phyloP scores from a whole-genome alignment of 64 coral and sea anemone species.

The Pocillopora verrucosa region DNA sequence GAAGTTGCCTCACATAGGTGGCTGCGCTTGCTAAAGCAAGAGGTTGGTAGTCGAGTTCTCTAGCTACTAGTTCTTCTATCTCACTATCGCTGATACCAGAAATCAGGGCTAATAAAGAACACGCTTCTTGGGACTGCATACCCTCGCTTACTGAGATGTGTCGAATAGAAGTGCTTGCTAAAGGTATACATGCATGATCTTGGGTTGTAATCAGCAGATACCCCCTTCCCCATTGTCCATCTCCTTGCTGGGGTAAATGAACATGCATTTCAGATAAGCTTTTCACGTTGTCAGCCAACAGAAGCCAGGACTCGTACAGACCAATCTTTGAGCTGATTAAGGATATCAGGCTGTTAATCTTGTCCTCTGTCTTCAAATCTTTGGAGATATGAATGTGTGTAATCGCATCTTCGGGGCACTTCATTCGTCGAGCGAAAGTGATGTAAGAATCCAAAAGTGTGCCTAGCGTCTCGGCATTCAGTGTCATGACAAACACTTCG shows the following conservation, averaged over 20 bases:
- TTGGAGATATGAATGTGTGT: constrained; percentile 10
- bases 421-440: too few relatives aligned
- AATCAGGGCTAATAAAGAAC: constrained; percentile 9
- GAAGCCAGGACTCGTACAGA: constrained; percentile 39
- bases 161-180: neutral
- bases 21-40: constrained; percentile 43
- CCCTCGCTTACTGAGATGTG: constrained; percentile 27
- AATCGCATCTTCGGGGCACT: neutral
- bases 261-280: neutral
- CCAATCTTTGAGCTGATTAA: constrained; percentile 5
- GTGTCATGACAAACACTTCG: too few relatives aligned
- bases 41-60: constrained; percentile 39
- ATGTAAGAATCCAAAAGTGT: too few relatives aligned
- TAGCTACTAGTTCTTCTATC: neutral
- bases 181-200: constrained; percentile 29
- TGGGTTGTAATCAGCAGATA: constrained; percentile 63
- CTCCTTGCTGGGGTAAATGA: constrained; percentile 26
- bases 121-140: constrained; percentile 23
- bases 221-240: constrained; percentile 38
- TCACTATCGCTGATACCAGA: constrained; percentile 1
- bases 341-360: constrained; percentile 6
- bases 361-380: constrained; percentile 27
- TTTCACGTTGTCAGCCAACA: constrained; percentile 54
- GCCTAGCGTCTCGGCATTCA: too few relatives aligned
- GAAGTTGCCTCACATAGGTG: too few relatives aligned